Conservation (phyloP, 1,140 invertebrate genomes). For the Camponotus floridanus region DNA sequence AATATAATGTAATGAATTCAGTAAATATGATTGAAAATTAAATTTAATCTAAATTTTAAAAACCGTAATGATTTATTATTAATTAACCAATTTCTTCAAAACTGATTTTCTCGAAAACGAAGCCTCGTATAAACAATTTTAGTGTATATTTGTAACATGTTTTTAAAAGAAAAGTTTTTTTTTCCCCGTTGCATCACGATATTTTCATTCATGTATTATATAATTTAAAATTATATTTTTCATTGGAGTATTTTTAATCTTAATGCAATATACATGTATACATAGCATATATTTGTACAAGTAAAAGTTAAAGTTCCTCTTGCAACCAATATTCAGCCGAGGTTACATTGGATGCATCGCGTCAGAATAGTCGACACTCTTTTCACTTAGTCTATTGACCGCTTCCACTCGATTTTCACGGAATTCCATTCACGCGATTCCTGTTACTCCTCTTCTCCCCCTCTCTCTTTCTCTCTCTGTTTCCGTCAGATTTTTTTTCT, state of each 20-base stretch:
- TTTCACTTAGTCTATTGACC: slow-evolving; percentile 49
- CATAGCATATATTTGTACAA: neutral
- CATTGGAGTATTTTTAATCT: neutral
- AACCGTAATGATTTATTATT: neutral
- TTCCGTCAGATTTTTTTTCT: neutral
- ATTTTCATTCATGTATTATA: neutral
- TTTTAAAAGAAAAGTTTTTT: neutral
- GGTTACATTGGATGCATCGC: neutral
- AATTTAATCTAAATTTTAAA: too few species aligned
- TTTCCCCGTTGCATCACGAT: neutral
- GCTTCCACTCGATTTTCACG: slow-evolving; percentile 48
- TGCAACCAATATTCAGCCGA: slow-evolving; percentile 7
- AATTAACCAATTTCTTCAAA: neutral
- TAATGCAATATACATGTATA: neutral
- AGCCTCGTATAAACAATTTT: neutral
- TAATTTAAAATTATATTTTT: neutral
- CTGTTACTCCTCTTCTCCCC: neutral
- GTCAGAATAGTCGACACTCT: slow-evolving; percentile 30
- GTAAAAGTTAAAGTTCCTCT: slow-evolving; percentile 42
- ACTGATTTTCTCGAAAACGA: neutral
- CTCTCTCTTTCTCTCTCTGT: neutral
- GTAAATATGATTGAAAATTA: neutral
- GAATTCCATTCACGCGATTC: slow-evolving; percentile 43
- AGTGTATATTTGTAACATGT: neutral
- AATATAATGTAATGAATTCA: neutral